Evolutionary conservation across 2,113 vertebrate species (phyloP), one percentile per base, ranked within the genome.

Genomic region (Rhizomys pruinosus): DNA sequence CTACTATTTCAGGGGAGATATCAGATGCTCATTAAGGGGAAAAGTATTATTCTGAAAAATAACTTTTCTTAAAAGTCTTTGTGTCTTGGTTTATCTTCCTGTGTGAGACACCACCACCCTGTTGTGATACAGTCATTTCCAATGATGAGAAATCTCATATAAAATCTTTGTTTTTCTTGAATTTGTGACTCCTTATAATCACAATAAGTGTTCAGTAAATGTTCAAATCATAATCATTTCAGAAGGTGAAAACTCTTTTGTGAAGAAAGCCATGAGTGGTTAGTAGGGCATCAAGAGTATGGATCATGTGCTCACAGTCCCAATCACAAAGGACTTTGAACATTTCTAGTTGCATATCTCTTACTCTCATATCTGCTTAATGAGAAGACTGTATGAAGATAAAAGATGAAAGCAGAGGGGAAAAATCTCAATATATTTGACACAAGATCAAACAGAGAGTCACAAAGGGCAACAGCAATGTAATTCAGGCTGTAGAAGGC

Each of bases 341-440:
- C 23, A 37, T 6, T 15, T 47, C 29, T 3, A 34, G 17, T 59
- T n/a, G 25, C 39, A 20, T 42, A 7, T 52, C 17, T 44, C 42
- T 27, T 55, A 39, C 34, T 77, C 17, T 22, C 29, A 25, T 32
- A 16, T 37, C 72, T 63, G 29, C 22, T 63, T 57, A 63, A 63
- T 0, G 3, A 1, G 1, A 1, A 4, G 9, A 23, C 10, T 7
- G 7, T 3, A 17, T 1, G 3, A 17, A 27, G 29, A n/a, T 12
- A 2, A 72, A 55, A 29, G 9, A 42, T 42, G 37, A 37, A 77
- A 6, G n/a, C n/a, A 4, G 34, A 59, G 12, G 39, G 13, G 10
- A n/a, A 5, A 16, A 3, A 81, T 22, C 16, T 74, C 34, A 13
- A 16, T 29, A 42, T 19, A 5, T 72, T 57, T 72, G 77, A 23